Base-by-base conservation (phyloP, 1,140 invertebrate genomes). In the Potamilus streckersoni region DNA sequence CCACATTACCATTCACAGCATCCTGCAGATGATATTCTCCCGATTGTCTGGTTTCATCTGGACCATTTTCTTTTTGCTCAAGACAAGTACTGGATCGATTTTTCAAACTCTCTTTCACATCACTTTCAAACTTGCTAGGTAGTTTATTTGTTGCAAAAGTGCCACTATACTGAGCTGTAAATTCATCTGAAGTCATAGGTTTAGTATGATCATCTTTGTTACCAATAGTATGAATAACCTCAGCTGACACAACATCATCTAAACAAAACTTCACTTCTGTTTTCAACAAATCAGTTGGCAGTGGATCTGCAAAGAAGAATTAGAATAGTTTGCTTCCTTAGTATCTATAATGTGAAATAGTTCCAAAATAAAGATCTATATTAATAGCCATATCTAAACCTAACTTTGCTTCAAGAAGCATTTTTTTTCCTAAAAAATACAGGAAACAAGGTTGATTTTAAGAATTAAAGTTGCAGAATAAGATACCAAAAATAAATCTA, bases 161-260 rank as follows among this genome's bases (percentile, higher is more conserved):
- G 63, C 20, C 61, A 71, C 11, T 23, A 57, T 19, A 14, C 38
- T 38, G 31, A 66, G 69, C n/a, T 13, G n/a, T 64, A 58, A 55
- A 57, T 56, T 17, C 16, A 64, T 73, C 17, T 11, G 15, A 20
- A 72, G 23, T 67, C 49, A 23, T 69, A 23, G 16, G 19, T 61
- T 57, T 19, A 59, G 17, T 14, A 16, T 61, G 23, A 19, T 19
- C 19, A 20, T n/a, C 60, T 17, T 62, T 31, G 15, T n/a, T 66
- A 23, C 71, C 59, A n/a, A 78, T 65, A 12, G 82, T 87, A 20
- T 82, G 78, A 20, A 88, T 81, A 61, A 86, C 80, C 66, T 86
- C 78, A 62, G 82, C 82, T 23, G 82, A 86, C 19, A 89, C 85
- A 59, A 87, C 68, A 66, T 88, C 85, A 80, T 84, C 83, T 8